Evolutionary conservation across 2,797 vertebrate species (phyloP).

Genomic region (Pagetopsis macropterus): DNA sequence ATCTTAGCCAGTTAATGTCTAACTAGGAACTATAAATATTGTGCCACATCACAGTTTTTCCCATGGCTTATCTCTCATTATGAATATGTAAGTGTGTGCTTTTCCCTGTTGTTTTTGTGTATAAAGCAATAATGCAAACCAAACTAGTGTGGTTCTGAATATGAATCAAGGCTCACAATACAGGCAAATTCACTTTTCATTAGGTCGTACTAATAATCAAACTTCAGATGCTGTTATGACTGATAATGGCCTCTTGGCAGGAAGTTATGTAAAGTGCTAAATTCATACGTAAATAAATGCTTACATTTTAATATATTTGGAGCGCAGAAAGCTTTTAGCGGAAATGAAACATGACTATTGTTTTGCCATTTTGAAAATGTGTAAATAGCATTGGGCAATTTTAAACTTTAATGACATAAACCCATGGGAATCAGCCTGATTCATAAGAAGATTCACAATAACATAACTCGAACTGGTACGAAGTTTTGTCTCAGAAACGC

Average conservation of each 20-base stretch:
- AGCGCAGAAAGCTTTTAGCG: slow-evolving; percentile 37
- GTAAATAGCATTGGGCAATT: slow-evolving; percentile 34
- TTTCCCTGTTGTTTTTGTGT: slow-evolving; percentile 47
- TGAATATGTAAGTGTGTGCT: slow-evolving; percentile 49
- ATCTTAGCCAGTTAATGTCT: slow-evolving; percentile 26
- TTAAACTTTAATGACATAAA: slow-evolving; percentile 48
- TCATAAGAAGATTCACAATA: slow-evolving; percentile 34
- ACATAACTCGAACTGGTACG: slow-evolving; percentile 16
- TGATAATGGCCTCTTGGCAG: slow-evolving; percentile 35
- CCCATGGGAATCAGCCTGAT: slow-evolving; percentile 24
- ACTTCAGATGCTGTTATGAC: slow-evolving; percentile 34
- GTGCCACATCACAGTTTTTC: slow-evolving; percentile 22
- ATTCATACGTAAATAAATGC: slow-evolving; percentile 44
- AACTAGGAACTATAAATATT: slow-evolving; percentile 30
- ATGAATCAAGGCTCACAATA: slow-evolving; percentile 37
- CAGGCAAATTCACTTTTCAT: slow-evolving; percentile 48
- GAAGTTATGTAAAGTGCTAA: slow-evolving; percentile 34
- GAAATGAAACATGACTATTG: slow-evolving; percentile 47
- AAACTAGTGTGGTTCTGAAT: slow-evolving; percentile 39
- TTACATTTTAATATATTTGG: slow-evolving; percentile 30
- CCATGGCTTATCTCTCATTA: slow-evolving; percentile 38
- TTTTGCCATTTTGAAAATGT: slow-evolving; percentile 40
- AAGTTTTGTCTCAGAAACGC: slow-evolving; percentile 44
- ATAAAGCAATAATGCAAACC: slow-evolving; percentile 37
- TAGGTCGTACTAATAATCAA: slow-evolving; percentile 47